Evolutionary conservation across 2,888 invertebrate species (phyloP), one percentile per base, ranked within the genome.

Genomic region (Keiferia lycopersicella): DNA sequence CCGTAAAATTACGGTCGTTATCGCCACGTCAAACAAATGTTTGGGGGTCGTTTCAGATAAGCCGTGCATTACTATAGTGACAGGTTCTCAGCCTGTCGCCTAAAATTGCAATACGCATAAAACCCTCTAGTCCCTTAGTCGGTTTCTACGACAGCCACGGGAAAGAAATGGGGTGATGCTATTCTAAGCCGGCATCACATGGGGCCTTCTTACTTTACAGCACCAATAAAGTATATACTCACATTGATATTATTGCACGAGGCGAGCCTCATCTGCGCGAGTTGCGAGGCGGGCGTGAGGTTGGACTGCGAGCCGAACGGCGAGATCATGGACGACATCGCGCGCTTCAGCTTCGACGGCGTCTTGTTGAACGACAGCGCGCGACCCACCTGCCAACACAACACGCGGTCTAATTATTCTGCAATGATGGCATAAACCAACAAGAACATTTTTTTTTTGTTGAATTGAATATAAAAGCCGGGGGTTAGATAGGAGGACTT

Each of bases 351-450:
- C 86, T 97, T 97, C 70, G 96, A 96, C 61, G 98, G 98, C 34
- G 98, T 98, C 90, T 98, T 97, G 88, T 97, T 98, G 89, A 98
- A 98, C 70, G 98, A 98, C 81, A 98, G 96, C 71, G 98, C 98
- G 73, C 98, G 94, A 62, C 97, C 97, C 73, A 98, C 97, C 94
- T 94, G 72, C 64, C 59, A 22, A 56, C 56, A 26, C 39, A 64
- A 30, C 63, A 64, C 61, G 67, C 62, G 65, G 61, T 64, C 16
- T 18, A 34, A 20, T 53, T n/a, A 41, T 41, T 41, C 14, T 41
- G 41, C n/a, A 41, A 12, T 14, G 14, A n/a, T n/a, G 34, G 14
- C 1, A 14, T 3, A 41, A 14, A 41, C 14, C n/a, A 41, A 41
- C 2, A 41, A n/a, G 14, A 41, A 41, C 41, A 14, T 14, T 41